These are phyloP conservation scores for Reticulitermes speratus DNA, from an alignment of 1,140 invertebrate species.

Conservation along the genomic window DNA sequence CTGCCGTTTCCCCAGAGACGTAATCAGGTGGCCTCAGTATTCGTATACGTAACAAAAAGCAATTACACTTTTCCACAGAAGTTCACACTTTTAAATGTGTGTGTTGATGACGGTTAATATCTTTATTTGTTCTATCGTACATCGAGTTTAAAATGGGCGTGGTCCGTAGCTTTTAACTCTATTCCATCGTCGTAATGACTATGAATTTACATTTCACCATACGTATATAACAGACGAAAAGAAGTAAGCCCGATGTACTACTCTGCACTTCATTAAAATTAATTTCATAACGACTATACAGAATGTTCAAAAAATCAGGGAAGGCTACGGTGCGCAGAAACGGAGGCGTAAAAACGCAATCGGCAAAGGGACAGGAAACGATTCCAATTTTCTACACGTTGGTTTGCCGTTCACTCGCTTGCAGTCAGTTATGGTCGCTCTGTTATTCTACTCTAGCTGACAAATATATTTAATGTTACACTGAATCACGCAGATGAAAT, in stretches of 20 bases:
- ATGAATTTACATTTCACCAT: not conserved
- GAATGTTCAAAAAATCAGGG: not conserved
- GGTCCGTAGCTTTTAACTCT: not conserved
- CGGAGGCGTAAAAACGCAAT: no score
- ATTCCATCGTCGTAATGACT: not conserved
- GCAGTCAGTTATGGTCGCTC: no score
- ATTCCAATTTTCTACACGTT: no score
- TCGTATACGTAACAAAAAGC: not conserved
- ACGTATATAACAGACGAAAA: not conserved
- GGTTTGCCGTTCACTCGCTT: no score
- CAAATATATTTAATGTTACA: no score
- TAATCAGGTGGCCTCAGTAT: not conserved
- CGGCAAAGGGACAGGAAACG: no score
- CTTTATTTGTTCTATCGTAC: constrained; percentile 4
- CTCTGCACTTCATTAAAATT: not conserved
- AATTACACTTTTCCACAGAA: not conserved
- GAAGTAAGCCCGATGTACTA: not conserved
- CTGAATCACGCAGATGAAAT: no score
- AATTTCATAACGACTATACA: not conserved
- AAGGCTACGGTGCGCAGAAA: no score
- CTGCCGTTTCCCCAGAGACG: not conserved
- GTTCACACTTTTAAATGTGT: not conserved
- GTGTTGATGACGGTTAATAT: not conserved
- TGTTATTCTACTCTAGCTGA: no score
- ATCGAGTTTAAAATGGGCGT: not conserved